Percentiles rank a stretch among this genome's conserved stretches.
Conservation (phyloP, 2,888 invertebrate species). For the Brachylomia viminalis region DNA sequence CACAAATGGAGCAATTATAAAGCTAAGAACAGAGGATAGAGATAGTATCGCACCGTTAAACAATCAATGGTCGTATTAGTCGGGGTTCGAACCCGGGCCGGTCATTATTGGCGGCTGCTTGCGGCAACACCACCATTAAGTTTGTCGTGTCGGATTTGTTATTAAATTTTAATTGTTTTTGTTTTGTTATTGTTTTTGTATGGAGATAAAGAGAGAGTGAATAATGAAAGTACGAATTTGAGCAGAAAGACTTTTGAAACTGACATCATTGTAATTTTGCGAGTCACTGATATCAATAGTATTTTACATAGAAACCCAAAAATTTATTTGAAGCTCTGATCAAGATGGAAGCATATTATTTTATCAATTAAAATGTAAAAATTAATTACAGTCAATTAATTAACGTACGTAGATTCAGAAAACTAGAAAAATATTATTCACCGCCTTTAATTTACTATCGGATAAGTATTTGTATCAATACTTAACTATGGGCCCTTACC, state of each 20-base stretch:
- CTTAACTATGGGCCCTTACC: not conserved
- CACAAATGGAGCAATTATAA: constrained; percentile 69
- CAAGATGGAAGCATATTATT: not conserved
- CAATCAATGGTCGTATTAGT: constrained; percentile 67
- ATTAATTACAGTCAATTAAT: not conserved
- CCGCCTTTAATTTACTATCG: not conserved
- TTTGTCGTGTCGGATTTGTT: constrained; percentile 48
- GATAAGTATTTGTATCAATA: not conserved
- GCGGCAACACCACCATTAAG: constrained; percentile 52
- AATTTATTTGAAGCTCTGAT: not conserved
- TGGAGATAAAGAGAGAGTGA: not conserved
- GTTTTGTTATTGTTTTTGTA: not conserved
- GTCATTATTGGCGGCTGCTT: constrained; percentile 68
- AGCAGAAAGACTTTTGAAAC: not conserved
- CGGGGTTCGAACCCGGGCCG: constrained; percentile 67
- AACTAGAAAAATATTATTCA: not conserved
- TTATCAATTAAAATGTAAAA: not conserved
- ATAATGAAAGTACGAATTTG: no score
- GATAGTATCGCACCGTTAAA: constrained; percentile 63
- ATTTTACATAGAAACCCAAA: not conserved
- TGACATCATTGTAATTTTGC: not conserved
- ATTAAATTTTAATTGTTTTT: constrained; percentile 45
- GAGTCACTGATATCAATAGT: no score
- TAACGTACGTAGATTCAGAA: not conserved
- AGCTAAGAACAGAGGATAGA: constrained; percentile 61